phyloP scores from a whole-genome alignment of 2,797 vertebrate genomes.

The Manis crassicaudata region DNA sequence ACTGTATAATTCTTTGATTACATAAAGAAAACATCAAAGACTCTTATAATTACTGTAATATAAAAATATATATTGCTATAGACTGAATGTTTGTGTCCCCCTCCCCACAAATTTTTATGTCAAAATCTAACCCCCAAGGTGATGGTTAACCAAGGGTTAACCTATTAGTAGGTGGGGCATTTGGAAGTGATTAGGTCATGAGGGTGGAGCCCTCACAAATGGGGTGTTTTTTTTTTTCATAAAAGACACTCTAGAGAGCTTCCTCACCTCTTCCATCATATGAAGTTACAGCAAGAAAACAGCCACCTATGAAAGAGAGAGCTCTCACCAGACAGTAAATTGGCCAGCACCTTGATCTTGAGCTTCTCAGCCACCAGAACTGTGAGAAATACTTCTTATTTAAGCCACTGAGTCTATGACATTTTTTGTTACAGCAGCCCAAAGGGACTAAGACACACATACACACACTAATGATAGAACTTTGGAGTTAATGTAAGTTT shows the following conservation, averaged over 20 bases:
- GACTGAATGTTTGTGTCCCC: background rate
- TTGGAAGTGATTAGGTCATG: background rate
- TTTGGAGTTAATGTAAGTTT: constrained; percentile 26
- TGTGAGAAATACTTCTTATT: background rate
- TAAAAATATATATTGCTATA: background rate
- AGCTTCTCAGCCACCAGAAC: background rate
- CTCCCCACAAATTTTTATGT: background rate
- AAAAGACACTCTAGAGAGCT: background rate
- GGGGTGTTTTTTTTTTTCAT: background rate
- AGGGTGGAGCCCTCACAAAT: background rate
- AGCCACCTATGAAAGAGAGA: background rate
- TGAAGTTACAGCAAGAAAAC: background rate
- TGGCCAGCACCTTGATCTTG: background rate
- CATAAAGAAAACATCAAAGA: constrained; percentile 14
- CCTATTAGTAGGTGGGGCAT: background rate
- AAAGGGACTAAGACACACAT: background rate
- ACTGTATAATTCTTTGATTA: constrained; percentile 21
- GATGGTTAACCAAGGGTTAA: no score
- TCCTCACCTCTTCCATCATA: background rate
- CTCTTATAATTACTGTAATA: constrained; percentile 34
- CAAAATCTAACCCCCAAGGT: background rate
- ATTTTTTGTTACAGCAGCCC: background rate
- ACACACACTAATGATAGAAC: background rate
- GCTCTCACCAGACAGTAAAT: background rate
- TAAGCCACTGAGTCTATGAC: background rate